phyloP scores from a whole-genome alignment of 2,113 vertebrate species.

The Pluvianellus socialis region DNA sequence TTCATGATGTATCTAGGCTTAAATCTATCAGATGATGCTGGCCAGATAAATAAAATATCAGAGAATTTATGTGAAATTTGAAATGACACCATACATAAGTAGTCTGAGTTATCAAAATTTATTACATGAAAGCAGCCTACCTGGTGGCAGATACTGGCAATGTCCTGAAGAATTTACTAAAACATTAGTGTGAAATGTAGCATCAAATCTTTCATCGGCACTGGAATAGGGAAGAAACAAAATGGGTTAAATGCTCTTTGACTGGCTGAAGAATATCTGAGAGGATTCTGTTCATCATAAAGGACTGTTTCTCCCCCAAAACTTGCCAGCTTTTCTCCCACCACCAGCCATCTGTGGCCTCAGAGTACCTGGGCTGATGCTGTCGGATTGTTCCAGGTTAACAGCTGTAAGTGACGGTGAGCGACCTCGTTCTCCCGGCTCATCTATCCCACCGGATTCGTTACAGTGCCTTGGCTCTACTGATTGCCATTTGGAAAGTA shows the following conservation, averaged over 20 bases:
- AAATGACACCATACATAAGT: background rate
- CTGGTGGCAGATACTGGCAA: constrained; percentile 91
- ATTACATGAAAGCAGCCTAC: constrained; percentile 67
- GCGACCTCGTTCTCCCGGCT: background rate
- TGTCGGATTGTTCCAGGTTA: background rate
- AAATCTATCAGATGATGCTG: background rate
- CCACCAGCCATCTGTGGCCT: background rate
- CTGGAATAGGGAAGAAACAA: constrained; percentile 69
- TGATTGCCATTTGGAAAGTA: background rate
- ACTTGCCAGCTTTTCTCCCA: background rate
- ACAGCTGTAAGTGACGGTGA: background rate
- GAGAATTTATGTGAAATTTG: background rate
- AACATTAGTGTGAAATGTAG: constrained; percentile 92
- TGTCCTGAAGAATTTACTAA: constrained; percentile 85
- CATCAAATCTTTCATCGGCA: constrained; percentile 92
- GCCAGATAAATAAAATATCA: background rate
- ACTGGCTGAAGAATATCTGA: background rate
- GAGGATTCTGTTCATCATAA: background rate
- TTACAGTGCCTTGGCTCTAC: background rate
- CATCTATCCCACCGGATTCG: background rate
- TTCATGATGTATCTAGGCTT: background rate
- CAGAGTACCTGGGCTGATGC: background rate
- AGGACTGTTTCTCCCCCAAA: background rate
- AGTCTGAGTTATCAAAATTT: background rate
- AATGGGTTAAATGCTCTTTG: background rate